Base-by-base conservation (phyloP, 2,888 invertebrate genomes). In the Apodemia mormo region DNA sequence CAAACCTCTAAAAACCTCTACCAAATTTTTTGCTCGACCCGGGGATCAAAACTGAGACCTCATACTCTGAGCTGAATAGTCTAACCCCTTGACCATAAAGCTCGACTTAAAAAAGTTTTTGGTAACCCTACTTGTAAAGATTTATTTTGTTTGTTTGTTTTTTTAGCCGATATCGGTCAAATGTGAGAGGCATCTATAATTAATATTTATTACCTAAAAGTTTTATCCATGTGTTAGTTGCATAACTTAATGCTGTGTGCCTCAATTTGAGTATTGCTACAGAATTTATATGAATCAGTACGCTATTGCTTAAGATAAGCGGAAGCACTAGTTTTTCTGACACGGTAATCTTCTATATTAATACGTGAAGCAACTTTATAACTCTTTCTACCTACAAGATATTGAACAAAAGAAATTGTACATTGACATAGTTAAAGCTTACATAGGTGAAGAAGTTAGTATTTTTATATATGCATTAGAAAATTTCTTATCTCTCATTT, bases 161-260 rank as follows among this genome's bases (percentile, higher is more conserved):
- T 33, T 33, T 33, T 33, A 14, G 33, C 33, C 58, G 30, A 61
- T 61, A 61, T 61, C 58, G 58, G 58, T 61, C 58, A 61, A 33
- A 61, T 61, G 58, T 61, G 58, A 61, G 58, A 61, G 58, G 58
- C 33, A 33, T 40, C 40, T 2, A 30, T 22, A 22, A 22, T 33
- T 33, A 30, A 12, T 30, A 30, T 12, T 30, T 33, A 61, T 61
- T 61, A 61, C 10, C 58, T 33, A 61, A 29, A 61, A 30, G 10
- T 61, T 56, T 61, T 61, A 61, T 61, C 58, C 30, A 33, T 56
- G n/a, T 29, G 29, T 56, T 56, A 12, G 33, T 61, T 61, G 33
- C 58, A 61, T 61, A 61, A 61, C 10, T 9, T 58, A 30, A 12
- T 40, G 40, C 40, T 40, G 40, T 40, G 40, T 40, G 8, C 40